Evolutionary conservation across 1,140 invertebrate species (phyloP).

Genomic region (Triops longicaudatus): DNA sequence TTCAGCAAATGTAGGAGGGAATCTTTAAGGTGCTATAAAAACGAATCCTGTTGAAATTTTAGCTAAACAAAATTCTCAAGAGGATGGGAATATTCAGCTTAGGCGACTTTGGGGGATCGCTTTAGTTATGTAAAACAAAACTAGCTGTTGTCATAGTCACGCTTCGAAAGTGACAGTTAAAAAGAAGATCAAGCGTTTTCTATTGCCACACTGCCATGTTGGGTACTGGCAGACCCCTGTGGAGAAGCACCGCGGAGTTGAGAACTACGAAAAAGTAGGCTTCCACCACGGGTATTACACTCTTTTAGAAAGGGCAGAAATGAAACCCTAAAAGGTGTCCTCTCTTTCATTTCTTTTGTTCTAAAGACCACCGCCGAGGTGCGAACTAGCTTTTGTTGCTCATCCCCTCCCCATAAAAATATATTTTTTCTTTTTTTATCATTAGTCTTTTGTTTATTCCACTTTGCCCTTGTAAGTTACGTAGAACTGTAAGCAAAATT

Average conservation of each 20-base stretch:
- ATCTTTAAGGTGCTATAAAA: too few species aligned
- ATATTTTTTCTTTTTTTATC: neutral
- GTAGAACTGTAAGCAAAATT: neutral
- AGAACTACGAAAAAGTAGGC: conserved; percentile 1
- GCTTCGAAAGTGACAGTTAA: conserved; percentile 8
- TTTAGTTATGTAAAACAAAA: too few species aligned
- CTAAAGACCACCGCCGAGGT: conserved; percentile 5
- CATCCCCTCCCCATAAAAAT: neutral
- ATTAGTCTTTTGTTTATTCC: neutral
- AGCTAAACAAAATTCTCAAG: too few species aligned
- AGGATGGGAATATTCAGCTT: too few species aligned
- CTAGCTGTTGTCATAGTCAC: neutral
- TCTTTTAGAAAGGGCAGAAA: neutral
- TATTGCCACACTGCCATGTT: neutral
- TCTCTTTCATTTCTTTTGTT: neutral
- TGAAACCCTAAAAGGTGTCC: neutral
- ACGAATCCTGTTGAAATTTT: too few species aligned
- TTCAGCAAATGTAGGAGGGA: too few species aligned
- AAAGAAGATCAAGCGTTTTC: neutral
- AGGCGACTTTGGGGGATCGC: too few species aligned
- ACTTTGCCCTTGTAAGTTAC: neutral
- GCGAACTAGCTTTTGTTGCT: neutral
- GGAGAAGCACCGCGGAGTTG: neutral
- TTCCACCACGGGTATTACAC: neutral
- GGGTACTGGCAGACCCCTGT: conserved; percentile 10